Base-by-base conservation (phyloP, 2,888 invertebrate species). In the Pandemis corylana region DNA sequence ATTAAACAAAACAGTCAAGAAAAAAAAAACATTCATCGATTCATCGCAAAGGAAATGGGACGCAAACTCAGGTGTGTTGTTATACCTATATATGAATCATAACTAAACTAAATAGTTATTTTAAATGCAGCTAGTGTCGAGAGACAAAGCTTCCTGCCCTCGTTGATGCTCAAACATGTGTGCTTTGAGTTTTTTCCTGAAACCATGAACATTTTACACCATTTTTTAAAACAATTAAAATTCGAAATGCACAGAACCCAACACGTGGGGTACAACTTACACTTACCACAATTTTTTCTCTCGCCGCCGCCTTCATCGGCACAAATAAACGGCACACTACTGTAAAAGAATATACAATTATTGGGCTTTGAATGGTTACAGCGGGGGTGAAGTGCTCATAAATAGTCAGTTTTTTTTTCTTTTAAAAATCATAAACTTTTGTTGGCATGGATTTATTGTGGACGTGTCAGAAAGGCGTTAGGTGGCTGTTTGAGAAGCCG, bases 301-400 rank as follows among this genome's bases (percentile, higher is more conserved):
- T 78, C 79, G 79, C 74, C 81, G 83, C 82, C 88, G 87, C 90
- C 92, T 91, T 92, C 92, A 89, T 91, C 91, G 93, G 85, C 90
- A 91, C 90, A 91, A 89, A 90, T 90, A 87, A 90, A 92, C 90
- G 90, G 91, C 92, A 93, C 90, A 94, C 94, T 94, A 94, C 94
- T 91, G 94, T 94, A 93, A 94, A 94, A 94, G 94, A 94, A 94
- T 94, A 93, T 94, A 94, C 94, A 94, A 94, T 94, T 94, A 94
- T 93, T 91, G 90, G 85, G 90, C 89, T 93, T 93, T 94, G 94
- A 94, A 94, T 92, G 90, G 91, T 89, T 94, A 90, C 94, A 92
- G 94, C 93, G 94, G 93, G 94, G 90, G 93, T 93, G 93, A 93
- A 92, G 92, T 91, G 92, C 88, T 87, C 94, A 93, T 94, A 94